phyloP scores from a whole-genome alignment of 2,113 vertebrate species.

The Sarotherodon lohbergeri region DNA sequence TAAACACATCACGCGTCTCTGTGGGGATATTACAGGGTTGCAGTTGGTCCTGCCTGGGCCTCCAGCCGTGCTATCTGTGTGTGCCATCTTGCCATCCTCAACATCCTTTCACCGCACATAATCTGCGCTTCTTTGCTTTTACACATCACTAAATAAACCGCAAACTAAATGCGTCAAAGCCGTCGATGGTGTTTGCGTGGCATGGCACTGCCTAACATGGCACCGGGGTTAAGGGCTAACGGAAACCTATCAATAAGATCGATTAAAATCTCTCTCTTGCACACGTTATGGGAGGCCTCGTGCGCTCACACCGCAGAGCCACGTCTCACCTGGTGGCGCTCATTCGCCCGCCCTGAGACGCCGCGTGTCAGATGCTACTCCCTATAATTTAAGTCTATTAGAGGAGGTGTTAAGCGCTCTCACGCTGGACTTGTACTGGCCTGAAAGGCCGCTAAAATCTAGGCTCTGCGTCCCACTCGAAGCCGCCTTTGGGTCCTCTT shows the following conservation, averaged over 20 bases:
- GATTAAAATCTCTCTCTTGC: background rate
- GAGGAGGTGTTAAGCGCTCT: conserved; percentile 17
- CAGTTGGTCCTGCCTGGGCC: conserved; percentile 7
- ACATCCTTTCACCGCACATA: background rate
- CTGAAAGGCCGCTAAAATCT: conserved; percentile 5
- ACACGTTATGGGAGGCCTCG: background rate
- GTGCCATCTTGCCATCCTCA: conserved; percentile 23
- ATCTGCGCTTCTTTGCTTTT: background rate
- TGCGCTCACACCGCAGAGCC: conserved; percentile 1
- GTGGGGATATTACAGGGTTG: background rate
- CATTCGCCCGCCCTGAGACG: background rate
- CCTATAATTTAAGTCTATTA: conserved; percentile 26
- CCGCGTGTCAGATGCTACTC: background rate
- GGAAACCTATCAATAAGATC: background rate
- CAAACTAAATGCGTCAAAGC: conserved; percentile 43
- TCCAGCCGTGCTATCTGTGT: background rate
- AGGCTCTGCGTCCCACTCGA: background rate
- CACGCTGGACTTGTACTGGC: background rate
- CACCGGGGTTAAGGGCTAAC: background rate
- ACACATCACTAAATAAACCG: background rate
- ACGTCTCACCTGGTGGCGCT: conserved; percentile 36
- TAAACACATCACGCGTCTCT: background rate
- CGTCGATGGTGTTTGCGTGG: background rate
- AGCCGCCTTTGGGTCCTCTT: background rate
- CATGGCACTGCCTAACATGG: background rate